Evolutionary conservation across 1,140 invertebrate genomes (phyloP).

Genomic region (Melitaea cinxia): DNA sequence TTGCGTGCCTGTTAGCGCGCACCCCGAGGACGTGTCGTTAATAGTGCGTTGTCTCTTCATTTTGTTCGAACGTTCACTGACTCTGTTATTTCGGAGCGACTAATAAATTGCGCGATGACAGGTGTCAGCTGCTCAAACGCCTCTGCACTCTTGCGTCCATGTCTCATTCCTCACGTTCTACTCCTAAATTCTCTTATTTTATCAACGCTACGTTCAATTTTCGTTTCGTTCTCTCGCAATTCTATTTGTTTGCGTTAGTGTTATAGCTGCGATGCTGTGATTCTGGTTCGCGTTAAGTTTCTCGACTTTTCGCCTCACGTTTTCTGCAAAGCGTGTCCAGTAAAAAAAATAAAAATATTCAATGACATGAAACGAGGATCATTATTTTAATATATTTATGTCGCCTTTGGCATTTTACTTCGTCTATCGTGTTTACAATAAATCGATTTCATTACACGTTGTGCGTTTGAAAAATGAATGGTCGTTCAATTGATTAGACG

Average conservation of each 20-base stretch:
- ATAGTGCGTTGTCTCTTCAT: conserved; percentile 76
- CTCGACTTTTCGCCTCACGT: background rate
- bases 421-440: conserved; percentile 17
- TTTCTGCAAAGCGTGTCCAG: background rate
- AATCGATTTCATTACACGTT: conserved; percentile 26
- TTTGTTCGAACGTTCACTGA: conserved; percentile 75
- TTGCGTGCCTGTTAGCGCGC: conserved; percentile 57
- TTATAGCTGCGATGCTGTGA: conserved; percentile 52
- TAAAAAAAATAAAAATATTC: conserved; percentile 33
- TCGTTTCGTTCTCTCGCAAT: conserved; percentile 67
- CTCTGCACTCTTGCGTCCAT: conserved; percentile 80
- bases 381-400: conserved; percentile 15
- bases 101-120: conserved; percentile 81
- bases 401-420: conserved; percentile 19
- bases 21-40: conserved; percentile 68
- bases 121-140: conserved; percentile 79
- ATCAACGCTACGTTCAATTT: conserved; percentile 79
- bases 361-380: background rate
- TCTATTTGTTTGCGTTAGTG: conserved; percentile 69
- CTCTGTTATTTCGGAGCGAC: conserved; percentile 78
- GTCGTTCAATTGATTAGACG: conserved; percentile 19
- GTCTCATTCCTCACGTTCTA: conserved; percentile 79
- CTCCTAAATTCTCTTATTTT: conserved; percentile 79
- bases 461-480: conserved; percentile 26
- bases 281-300: conserved; percentile 40